Evolutionary conservation across 2,888 invertebrate genomes (phyloP).

Genomic region (Quadriops clusia): DNA sequence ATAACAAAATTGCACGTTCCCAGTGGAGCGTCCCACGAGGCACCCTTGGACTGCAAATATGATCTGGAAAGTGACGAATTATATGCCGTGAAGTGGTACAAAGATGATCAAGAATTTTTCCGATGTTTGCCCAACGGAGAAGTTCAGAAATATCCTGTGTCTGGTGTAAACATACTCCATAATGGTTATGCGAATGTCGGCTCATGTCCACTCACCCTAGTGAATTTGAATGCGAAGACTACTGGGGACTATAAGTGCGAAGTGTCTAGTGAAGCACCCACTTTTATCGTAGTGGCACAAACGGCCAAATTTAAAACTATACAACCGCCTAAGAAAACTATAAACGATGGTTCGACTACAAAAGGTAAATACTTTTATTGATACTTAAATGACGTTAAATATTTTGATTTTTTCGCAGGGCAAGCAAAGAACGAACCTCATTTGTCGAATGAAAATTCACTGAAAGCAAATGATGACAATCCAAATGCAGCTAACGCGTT

Average conservation of each 20-base stretch:
- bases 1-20: constrained; percentile 29
- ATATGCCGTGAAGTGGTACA: constrained; percentile 33
- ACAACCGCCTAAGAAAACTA: constrained; percentile 12
- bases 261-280: constrained; percentile 27
- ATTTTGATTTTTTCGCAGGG: no score
- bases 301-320: constrained; percentile 17
- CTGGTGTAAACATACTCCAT: constrained; percentile 24
- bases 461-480: no score
- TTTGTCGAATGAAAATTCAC: no score
- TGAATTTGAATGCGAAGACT: constrained; percentile 21
- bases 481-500: no score
- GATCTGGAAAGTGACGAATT: constrained; percentile 23
- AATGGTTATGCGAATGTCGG: constrained; percentile 19
- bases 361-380: no score
- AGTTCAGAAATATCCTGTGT: constrained; percentile 23
- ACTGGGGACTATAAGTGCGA: constrained; percentile 30
- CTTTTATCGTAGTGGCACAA: constrained; percentile 19
- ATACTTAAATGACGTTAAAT: no score
- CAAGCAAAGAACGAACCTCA: no score
- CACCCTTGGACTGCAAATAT: constrained; percentile 27
- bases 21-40: constrained; percentile 22
- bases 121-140: constrained; percentile 25
- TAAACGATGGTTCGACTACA: no score
- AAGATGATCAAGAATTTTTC: constrained; percentile 29
- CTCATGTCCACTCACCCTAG: constrained; percentile 26